Evolutionary conservation across 2,113 vertebrate genomes (phyloP), one percentile per base, ranked within the genome.

Genomic region (Proterorhinus semilunaris): DNA sequence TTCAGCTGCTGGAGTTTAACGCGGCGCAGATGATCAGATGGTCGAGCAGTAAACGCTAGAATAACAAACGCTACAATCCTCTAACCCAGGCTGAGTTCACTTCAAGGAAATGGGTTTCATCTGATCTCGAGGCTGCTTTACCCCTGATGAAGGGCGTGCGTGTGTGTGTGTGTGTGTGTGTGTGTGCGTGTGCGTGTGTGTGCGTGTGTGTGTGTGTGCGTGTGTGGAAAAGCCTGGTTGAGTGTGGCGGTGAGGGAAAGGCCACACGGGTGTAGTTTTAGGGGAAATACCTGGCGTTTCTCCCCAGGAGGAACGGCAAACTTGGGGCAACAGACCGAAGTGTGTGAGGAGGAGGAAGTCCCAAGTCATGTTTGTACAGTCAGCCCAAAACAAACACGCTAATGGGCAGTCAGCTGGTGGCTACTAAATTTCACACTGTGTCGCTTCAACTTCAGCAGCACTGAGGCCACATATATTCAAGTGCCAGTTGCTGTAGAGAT

Each of bases 251-350:
- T 36, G 10, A 21, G 11, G 27, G 27, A 58, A 11, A 12, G 55
- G 55, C 55, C 55, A 58, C 21, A 58, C 27, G 27, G 55, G 55
- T 58, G 55, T 11, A 58, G 55, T 58, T 58, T 58, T 58, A 11
- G 55, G 55, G 55, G 55, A 58, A 58, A 58, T 58, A 58, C 55
- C 55, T 58, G 55, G 27, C 55, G 42, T 58, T 58, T 58, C 55
- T 58, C 55, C 6, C 21, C 27, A 13, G 2, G 27, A 42, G 55
- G 55, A 58, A 58, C 0, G 21, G 12, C 55, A 13, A 58, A 58
- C 11, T 58, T 7, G 27, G 13, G 55, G 55, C 55, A 13, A 12
- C 55, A 58, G 55, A 42, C 21, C 13, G 55, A 42, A 58, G 55
- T 58, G 15, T 53, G 21, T 58, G 55, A 58, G 55, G 55, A 58